These are phyloP conservation scores for Pachliopta kotzebuea DNA, from an alignment of 2,888 invertebrate species.

Conservation along the genomic window DNA sequence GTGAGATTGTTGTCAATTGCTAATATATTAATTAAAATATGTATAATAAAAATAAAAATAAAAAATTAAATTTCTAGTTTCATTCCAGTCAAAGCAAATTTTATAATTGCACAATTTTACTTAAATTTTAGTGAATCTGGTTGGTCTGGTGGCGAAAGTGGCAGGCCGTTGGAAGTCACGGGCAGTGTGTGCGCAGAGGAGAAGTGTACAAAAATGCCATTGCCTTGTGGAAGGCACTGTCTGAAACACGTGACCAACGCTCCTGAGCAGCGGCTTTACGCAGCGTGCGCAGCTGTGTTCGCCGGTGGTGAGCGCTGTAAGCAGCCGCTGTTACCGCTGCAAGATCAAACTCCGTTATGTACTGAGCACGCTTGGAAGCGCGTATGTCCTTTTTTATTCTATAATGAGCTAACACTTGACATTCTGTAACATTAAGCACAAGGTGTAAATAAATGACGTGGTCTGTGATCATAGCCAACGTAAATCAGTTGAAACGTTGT, in stretches of 20 bases:
- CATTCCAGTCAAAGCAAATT: too few relatives aligned
- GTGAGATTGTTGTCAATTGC: too few relatives aligned
- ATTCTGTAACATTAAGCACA: too few relatives aligned
- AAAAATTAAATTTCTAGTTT: too few relatives aligned
- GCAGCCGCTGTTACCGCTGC: constrained; percentile 69
- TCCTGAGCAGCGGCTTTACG: constrained; percentile 87
- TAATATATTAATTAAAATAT: too few relatives aligned
- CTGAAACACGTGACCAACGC: constrained; percentile 91
- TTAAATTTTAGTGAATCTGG: constrained; percentile 39
- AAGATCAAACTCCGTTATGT: constrained; percentile 88
- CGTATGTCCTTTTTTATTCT: constrained; percentile 57
- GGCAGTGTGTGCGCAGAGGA: constrained; percentile 48
- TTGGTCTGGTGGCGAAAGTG: constrained; percentile 64
- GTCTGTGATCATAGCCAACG: too few relatives aligned
- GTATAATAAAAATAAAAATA: too few relatives aligned
- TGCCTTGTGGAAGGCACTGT: constrained; percentile 92
- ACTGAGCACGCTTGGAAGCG: constrained; percentile 91
- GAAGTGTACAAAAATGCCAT: constrained; percentile 63
- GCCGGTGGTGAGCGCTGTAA: constrained; percentile 72
- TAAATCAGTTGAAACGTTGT: too few relatives aligned
- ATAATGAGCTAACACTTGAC: too few relatives aligned
- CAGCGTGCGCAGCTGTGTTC: constrained; percentile 74
- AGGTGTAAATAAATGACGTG: too few relatives aligned
- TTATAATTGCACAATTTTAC: not conserved
- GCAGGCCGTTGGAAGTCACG: constrained; percentile 34